Conservation (phyloP, 2,888 invertebrate genomes). For the Hesperia comma region DNA sequence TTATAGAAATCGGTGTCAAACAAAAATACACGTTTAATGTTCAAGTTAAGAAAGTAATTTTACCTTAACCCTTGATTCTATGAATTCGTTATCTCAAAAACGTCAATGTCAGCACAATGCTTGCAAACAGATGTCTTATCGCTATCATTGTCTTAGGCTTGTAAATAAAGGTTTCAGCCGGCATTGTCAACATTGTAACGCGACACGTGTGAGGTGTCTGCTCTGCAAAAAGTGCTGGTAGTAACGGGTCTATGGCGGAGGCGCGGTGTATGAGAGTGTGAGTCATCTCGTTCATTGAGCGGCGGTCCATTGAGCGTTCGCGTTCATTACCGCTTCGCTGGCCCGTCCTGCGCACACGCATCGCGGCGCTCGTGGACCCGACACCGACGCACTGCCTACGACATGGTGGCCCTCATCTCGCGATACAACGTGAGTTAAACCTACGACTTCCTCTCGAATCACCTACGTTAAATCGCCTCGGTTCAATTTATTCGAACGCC, state of each 20-base stretch:
- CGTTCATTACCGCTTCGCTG: slow-evolving; percentile 82
- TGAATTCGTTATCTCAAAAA: slow-evolving; percentile 38
- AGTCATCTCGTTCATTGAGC: slow-evolving; percentile 72
- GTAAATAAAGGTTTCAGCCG: slow-evolving; percentile 29
- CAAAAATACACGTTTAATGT: background rate
- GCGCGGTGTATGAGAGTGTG: slow-evolving; percentile 80
- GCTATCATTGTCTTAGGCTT: slow-evolving; percentile 40
- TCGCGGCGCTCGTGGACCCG: slow-evolving; percentile 69
- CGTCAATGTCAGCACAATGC: slow-evolving; percentile 45
- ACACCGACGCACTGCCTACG: slow-evolving; percentile 74
- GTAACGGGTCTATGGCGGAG: slow-evolving; percentile 76
- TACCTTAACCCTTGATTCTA: slow-evolving; percentile 6
- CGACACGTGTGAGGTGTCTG: slow-evolving; percentile 66
- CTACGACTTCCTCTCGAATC: slow-evolving; percentile 71
- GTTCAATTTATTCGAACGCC: slow-evolving; percentile 31
- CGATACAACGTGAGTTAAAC: slow-evolving; percentile 75
- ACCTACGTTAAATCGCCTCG: slow-evolving; percentile 46
- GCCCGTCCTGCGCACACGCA: slow-evolving; percentile 81
- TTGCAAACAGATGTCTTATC: slow-evolving; percentile 52
- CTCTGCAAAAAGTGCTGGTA: slow-evolving; percentile 61
- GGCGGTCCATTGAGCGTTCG: slow-evolving; percentile 77
- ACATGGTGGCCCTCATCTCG: slow-evolving; percentile 71
- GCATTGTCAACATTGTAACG: slow-evolving; percentile 54
- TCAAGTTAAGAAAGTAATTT: background rate
- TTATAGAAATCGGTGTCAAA: no score